Percentiles rank a stretch among this genome's conserved stretches.
Evolutionary conservation across 2,888 invertebrate species (phyloP).

Genomic region (Spicauda simplicius): DNA sequence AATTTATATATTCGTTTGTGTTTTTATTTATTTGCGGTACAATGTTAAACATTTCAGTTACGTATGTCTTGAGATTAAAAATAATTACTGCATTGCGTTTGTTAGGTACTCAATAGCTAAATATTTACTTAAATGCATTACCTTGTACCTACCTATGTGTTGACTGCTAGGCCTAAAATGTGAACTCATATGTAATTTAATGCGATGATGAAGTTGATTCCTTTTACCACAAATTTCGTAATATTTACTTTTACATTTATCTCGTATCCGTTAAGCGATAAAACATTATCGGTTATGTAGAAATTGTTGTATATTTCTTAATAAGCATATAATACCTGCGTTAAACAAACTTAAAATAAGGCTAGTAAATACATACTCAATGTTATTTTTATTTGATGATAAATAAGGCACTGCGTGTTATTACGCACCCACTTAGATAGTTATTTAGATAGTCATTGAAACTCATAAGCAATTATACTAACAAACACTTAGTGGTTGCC

Average conservation of each 20-base stretch:
- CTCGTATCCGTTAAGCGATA: neutral
- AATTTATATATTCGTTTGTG: too few relatives aligned
- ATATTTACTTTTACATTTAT: slow-evolving; percentile 3
- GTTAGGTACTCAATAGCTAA: too few relatives aligned
- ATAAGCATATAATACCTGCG: neutral
- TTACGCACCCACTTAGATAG: too few relatives aligned
- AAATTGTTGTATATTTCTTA: neutral
- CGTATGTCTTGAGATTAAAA: too few relatives aligned
- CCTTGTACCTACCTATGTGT: too few relatives aligned
- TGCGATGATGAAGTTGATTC: neutral
- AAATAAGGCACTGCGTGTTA: neutral
- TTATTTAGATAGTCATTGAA: too few relatives aligned
- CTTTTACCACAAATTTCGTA: neutral
- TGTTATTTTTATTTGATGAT: neutral
- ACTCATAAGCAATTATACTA: too few relatives aligned
- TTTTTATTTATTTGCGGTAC: too few relatives aligned
- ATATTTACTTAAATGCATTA: too few relatives aligned
- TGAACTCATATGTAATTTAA: neutral
- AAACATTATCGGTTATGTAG: slow-evolving; percentile 1
- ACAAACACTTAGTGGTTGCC: too few relatives aligned
- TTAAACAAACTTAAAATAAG: neutral
- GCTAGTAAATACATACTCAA: neutral
- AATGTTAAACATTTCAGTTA: too few relatives aligned
- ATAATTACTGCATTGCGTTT: too few relatives aligned
- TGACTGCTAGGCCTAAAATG: neutral